phyloP scores from a whole-genome alignment of 1,140 invertebrate genomes.

The Zaprionus africanus region DNA sequence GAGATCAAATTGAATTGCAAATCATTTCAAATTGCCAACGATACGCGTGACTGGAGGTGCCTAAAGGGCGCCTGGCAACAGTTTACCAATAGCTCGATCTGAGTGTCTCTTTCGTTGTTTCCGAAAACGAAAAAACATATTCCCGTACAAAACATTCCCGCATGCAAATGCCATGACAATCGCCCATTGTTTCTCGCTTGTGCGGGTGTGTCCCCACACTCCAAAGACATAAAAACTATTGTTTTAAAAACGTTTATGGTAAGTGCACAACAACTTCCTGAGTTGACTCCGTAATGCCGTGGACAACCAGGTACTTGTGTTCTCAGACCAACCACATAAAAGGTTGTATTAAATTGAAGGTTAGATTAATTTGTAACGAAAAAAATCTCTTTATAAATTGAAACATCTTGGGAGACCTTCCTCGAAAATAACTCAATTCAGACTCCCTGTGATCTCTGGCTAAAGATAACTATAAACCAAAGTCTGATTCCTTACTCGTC shows the following conservation, averaged over 20 bases:
- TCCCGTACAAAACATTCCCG: slow-evolving; percentile 11
- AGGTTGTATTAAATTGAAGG: slow-evolving; percentile 1
- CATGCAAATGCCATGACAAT: slow-evolving; percentile 43
- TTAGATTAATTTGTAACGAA: background rate
- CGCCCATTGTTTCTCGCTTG: slow-evolving; percentile 14
- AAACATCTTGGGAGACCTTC: background rate
- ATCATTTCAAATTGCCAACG: slow-evolving; percentile 54
- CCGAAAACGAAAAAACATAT: slow-evolving; percentile 17
- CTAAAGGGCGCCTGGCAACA: slow-evolving; percentile 5
- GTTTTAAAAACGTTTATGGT: slow-evolving; percentile 31
- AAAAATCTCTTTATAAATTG: background rate
- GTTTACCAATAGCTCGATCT: slow-evolving; percentile 2
- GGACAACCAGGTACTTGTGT: background rate
- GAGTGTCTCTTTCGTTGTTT: slow-evolving; percentile 11
- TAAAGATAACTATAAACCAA: slow-evolving; percentile 30
- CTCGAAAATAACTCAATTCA: slow-evolving; percentile 5
- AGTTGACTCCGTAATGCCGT: background rate
- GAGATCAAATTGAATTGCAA: slow-evolving; percentile 65
- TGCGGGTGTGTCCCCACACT: slow-evolving; percentile 37
- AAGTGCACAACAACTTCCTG: slow-evolving; percentile 35
- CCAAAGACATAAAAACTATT: slow-evolving; percentile 21
- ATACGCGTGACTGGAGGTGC: slow-evolving; percentile 17
- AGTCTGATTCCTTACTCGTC: slow-evolving; percentile 12
- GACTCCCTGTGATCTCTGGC: slow-evolving; percentile 18
- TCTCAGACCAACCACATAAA: background rate